These are phyloP conservation scores for Apis dorsata DNA, from an alignment of 1,140 invertebrate genomes.

Conservation along the genomic window DNA sequence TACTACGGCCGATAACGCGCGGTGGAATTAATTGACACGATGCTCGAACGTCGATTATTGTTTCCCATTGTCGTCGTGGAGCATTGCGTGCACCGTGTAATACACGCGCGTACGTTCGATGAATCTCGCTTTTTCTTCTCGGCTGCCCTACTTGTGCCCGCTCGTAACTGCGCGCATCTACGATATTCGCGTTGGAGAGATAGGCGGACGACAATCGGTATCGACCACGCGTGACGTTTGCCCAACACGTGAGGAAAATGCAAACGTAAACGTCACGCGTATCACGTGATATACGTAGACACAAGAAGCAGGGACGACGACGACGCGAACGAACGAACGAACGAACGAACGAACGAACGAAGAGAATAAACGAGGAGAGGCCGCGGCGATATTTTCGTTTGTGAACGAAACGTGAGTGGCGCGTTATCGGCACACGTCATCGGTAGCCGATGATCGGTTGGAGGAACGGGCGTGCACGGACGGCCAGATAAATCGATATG, in stretches of 20 bases:
- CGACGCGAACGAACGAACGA: neutral
- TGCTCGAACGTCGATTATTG: neutral
- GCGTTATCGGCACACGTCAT: conserved; percentile 47
- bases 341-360: neutral
- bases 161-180: neutral
- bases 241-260: conserved; percentile 68
- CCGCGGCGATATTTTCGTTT: neutral
- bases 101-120: neutral
- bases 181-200: neutral
- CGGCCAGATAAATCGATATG: conserved; percentile 27
- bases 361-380: conserved; percentile 11
- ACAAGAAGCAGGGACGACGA: conserved; percentile 38
- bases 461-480: neutral
- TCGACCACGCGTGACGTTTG: conserved; percentile 64
- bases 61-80: neutral
- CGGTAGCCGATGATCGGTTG: conserved; percentile 9
- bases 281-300: conserved; percentile 72
- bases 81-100: neutral
- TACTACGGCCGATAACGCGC: neutral
- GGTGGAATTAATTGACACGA: neutral
- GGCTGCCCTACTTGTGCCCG: neutral
- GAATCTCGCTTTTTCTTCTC: neutral
- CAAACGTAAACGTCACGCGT: conserved; percentile 68
- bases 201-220: neutral
- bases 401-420: conserved; percentile 10